A percentile compares a stretch with the other conserved stretches of the same genome.
Evolutionary conservation across 2,797 vertebrate species (phyloP).

Genomic region (Syngnathus rostellatus): DNA sequence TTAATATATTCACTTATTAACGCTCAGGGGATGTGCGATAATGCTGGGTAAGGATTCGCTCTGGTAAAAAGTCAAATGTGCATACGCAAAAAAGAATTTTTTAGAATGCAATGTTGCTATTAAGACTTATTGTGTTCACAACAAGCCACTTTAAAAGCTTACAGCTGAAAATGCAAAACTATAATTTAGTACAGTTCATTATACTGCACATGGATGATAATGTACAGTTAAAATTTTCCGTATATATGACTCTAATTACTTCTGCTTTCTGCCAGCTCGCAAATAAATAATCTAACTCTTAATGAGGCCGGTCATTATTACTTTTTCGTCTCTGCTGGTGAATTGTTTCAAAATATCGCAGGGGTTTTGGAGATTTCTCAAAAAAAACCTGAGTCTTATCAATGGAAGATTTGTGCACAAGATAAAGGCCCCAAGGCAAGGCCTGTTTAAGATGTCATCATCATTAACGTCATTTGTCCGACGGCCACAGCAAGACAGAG

Average conservation of each 20-base stretch:
- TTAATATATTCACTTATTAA: conserved; percentile 66
- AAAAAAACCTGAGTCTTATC: conserved; percentile 55
- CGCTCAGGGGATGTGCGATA: conserved; percentile 53
- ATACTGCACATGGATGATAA: not conserved
- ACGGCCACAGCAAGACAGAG: conserved; percentile 48
- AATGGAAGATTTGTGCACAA: conserved; percentile 49
- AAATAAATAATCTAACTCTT: not conserved
- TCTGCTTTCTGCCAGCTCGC: not conserved
- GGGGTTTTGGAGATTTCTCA: conserved; percentile 33
- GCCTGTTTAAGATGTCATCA: conserved; percentile 65
- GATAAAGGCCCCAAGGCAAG: conserved; percentile 61
- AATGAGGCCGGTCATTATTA: not conserved
- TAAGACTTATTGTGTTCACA: not conserved
- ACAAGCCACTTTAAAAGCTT: not conserved
- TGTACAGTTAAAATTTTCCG: not conserved
- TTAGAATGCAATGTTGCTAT: not conserved
- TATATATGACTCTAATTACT: not conserved
- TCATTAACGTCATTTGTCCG: conserved; percentile 58
- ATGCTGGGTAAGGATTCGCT: conserved; percentile 28
- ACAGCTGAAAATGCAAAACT: not conserved
- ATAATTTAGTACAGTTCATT: not conserved
- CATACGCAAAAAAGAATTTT: not conserved
- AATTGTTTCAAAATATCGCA: not conserved
- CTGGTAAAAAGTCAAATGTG: not conserved
- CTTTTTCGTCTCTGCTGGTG: not conserved